These are phyloP conservation scores for Vombatus ursinus DNA, from an alignment of 2,113 vertebrate species.

Conservation along the genomic window DNA sequence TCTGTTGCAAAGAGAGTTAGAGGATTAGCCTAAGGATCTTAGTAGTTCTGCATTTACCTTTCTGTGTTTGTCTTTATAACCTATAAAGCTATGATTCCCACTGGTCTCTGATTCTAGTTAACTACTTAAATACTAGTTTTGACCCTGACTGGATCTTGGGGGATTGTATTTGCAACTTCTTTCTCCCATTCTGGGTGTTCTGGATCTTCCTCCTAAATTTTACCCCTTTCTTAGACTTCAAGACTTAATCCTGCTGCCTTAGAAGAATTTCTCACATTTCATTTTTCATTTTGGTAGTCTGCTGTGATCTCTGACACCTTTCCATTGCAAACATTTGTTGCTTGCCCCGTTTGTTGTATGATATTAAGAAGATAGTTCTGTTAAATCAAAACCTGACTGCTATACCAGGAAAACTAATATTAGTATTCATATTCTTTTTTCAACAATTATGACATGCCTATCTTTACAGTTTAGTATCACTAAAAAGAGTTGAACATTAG, in stretches of 20 bases:
- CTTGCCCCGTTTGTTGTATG: no score
- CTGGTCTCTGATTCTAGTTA: neutral
- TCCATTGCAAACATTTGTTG: neutral
- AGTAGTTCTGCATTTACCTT: neutral
- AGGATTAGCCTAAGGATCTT: neutral
- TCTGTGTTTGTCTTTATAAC: neutral
- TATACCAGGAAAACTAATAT: neutral
- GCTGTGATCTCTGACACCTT: slow-evolving; percentile 6
- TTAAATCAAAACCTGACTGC: neutral
- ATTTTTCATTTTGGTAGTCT: slow-evolving; percentile 23
- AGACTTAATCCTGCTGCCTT: neutral
- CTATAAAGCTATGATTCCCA: neutral
- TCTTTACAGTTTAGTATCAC: neutral
- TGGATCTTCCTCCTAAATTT: slow-evolving; percentile 22
- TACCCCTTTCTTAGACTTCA: slow-evolving; percentile 6
- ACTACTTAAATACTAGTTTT: slow-evolving; percentile 7
- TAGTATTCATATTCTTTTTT: no score
- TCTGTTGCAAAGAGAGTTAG: no score
- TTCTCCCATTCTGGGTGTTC: neutral
- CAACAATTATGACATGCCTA: no score
- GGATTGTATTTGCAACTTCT: neutral
- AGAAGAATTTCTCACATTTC: slow-evolving; percentile 1
- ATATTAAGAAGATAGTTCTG: no score
- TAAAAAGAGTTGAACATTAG: neutral
- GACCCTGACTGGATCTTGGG: neutral